Base-by-base conservation (phyloP, 2,113 vertebrate species). In the Cinclus mexicanus region DNA sequence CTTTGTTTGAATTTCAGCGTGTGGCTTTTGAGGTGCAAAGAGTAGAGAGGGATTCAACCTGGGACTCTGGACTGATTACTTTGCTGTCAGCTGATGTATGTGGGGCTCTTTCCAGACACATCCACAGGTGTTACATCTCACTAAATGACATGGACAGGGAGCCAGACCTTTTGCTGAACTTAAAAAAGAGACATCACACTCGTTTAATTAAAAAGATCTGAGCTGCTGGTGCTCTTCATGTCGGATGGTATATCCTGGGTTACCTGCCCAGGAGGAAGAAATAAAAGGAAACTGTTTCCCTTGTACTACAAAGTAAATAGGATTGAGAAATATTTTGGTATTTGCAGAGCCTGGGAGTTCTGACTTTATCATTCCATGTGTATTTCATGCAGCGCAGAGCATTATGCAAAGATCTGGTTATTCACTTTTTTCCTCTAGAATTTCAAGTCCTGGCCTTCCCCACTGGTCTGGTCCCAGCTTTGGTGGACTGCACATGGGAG, bases 1-100 rank as follows among this genome's bases (percentile, higher is more conserved):
- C 84, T 94, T 93, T 90, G 87, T 95, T 95, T 95, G 68, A 90
- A 93, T 83, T 93, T 86, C 71, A 46, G 70, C 68, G 3, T 59
- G 53, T 16, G 65, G 59, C 31, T 57, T 94, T 82, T 72, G 50
- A 93, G 80, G 68, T 12, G 46, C 28, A 74, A 67, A 69, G 41
- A 87, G 46, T 11, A 24, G 60, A 42, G 80, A 56, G 69, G n/a
- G 75, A 65, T 90, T 93, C 79, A 88, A 83, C 21, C 72, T 26
- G 33, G 29, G 41, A 75, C 56, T 83, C 75, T 37, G 70, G 65
- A 68, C 19, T 47, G 64, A 86, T 92, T 71, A 5, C 29, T 85
- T 50, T 89, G 49, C 68, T 78, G 49, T 72, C 69, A 39, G 82
- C 52, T 89, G 76, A 89, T 67, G 44, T 14, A 64, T 39, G 41